Conservation (phyloP, 2,888 invertebrate species). For the Ariolimax columbianus region DNA sequence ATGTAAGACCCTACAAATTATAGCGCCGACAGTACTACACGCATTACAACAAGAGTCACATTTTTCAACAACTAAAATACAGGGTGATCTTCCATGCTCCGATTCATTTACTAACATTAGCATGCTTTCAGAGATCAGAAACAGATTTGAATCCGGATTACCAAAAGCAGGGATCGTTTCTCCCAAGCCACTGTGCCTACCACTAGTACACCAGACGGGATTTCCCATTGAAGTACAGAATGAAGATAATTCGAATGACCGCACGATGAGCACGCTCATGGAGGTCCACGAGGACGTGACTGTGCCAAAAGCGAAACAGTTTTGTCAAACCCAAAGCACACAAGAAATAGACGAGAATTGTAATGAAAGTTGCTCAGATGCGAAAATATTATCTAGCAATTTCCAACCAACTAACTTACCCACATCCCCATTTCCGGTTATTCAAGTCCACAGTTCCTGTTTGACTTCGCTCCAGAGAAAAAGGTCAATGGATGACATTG, state of each 20-base stretch:
- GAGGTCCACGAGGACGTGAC: not conserved
- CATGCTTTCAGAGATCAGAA: not conserved
- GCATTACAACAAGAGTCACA: not conserved
- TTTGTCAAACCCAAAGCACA: too few species aligned
- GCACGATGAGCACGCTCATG: not conserved
- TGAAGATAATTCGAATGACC: not conserved
- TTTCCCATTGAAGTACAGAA: not conserved
- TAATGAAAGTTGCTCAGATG: not conserved
- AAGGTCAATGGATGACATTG: not conserved
- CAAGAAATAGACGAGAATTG: not conserved
- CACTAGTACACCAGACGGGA: too few species aligned
- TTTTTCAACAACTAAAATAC: not conserved
- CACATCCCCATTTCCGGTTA: not conserved
- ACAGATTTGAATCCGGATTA: not conserved
- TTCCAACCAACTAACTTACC: not conserved
- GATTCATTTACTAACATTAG: not conserved
- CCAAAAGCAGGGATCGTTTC: not conserved
- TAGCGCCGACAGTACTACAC: not conserved
- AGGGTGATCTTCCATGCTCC: not conserved
- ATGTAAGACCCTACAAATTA: too few species aligned
- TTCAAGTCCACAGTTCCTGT: not conserved
- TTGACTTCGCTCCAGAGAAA: not conserved
- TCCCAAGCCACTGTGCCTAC: not conserved
- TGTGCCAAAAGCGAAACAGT: not conserved
- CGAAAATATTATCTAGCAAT: not conserved